Percentiles rank a stretch among this genome's conserved stretches.
phyloP scores from a whole-genome alignment of 2,113 vertebrate species.

The Psilopsiagon aymara region DNA sequence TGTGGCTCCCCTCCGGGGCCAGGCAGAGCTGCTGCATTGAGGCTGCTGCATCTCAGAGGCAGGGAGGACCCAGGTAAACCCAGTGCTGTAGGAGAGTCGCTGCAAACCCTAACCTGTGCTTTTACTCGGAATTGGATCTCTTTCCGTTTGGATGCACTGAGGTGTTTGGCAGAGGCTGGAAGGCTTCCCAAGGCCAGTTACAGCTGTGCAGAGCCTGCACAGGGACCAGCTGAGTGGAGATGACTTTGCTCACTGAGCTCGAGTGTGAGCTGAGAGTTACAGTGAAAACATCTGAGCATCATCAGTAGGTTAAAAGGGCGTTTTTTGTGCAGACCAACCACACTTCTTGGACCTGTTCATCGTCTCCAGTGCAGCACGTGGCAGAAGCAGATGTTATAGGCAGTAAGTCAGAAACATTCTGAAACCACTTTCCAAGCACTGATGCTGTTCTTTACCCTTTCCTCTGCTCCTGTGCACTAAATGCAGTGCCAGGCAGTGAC shows the following conservation, averaged over 20 bases:
- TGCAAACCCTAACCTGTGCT: accelerated
- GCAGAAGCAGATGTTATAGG: neutral
- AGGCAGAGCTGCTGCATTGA: neutral
- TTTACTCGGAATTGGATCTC: neutral
- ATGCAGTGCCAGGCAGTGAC: neutral
- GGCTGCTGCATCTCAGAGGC: neutral
- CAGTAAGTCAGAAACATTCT: neutral
- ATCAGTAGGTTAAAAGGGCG: neutral
- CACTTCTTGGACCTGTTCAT: neutral
- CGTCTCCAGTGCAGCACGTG: neutral
- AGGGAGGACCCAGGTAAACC: neutral
- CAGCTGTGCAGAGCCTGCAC: neutral
- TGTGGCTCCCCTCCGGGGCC: accelerated
- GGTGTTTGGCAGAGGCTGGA: neutral
- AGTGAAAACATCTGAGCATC: neutral
- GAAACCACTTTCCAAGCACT: neutral
- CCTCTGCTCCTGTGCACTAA: neutral
- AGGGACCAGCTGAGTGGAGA: neutral
- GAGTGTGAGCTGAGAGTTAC: neutral
- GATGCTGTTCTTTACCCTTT: neutral
- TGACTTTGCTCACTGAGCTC: neutral
- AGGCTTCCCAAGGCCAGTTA: neutral
- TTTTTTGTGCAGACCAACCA: neutral
- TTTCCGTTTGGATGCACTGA: neutral
- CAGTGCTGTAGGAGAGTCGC: neutral